Evolutionary conservation across 2,888 invertebrate species (phyloP).

Genomic region (Caenorhabditis sp.): DNA sequence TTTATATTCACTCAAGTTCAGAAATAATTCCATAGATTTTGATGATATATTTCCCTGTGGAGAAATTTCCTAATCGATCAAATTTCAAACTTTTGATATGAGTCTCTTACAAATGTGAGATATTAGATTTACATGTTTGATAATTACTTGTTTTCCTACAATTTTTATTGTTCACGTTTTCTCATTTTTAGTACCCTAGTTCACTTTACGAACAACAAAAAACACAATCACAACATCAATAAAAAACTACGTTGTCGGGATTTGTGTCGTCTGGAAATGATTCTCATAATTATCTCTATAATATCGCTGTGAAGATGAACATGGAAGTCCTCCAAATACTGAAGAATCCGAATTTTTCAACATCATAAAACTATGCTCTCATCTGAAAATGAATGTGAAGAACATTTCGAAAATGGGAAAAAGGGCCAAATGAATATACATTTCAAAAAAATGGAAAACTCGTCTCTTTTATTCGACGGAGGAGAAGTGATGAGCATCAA

Average conservation of each 20-base stretch:
- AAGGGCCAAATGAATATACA: not conserved
- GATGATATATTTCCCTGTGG: too few relatives aligned
- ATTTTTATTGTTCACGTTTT: too few relatives aligned
- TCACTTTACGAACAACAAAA: not conserved
- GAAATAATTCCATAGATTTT: too few relatives aligned
- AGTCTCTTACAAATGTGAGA: too few relatives aligned
- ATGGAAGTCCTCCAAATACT: not conserved
- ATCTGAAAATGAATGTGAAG: not conserved
- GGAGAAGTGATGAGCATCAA: not conserved
- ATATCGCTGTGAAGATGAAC: not conserved
- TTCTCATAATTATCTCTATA: not conserved
- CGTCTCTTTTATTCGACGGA: not conserved
- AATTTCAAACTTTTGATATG: too few relatives aligned
- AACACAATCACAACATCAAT: not conserved
- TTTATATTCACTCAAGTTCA: too few relatives aligned
- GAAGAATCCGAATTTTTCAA: not conserved
- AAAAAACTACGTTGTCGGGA: constrained; percentile 2
- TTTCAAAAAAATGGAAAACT: not conserved
- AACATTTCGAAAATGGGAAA: not conserved
- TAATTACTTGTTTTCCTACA: too few relatives aligned
- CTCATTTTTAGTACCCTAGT: too few relatives aligned
- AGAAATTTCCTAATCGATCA: too few relatives aligned
- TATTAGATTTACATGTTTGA: too few relatives aligned
- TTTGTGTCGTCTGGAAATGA: constrained; percentile 1
- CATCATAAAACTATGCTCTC: not conserved